Conservation (phyloP, 2,797 vertebrate genomes). For the Tragelaphus eurycerus region DNA sequence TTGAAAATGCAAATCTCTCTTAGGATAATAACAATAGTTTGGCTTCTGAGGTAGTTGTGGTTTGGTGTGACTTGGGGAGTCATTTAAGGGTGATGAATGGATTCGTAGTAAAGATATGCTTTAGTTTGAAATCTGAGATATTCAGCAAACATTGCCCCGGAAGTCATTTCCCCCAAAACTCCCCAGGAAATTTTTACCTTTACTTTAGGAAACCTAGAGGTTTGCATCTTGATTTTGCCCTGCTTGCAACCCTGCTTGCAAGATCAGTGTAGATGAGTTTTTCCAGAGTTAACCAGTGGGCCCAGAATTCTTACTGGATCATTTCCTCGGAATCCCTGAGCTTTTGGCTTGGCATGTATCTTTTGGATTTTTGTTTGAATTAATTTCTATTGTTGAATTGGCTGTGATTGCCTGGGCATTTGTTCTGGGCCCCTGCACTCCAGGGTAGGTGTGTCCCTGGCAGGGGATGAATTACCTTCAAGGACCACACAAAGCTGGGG, state of each 20-base stretch:
- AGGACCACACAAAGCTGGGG: neutral
- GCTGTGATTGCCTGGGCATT: neutral
- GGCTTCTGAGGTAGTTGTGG: neutral
- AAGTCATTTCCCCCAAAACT: conserved; percentile 64
- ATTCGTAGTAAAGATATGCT: neutral
- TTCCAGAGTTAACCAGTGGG: neutral
- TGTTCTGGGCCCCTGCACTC: neutral
- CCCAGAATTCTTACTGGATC: neutral
- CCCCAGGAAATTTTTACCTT: conserved; percentile 36
- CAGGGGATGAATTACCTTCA: too few relatives aligned
- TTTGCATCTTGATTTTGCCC: neutral
- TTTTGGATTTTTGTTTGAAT: neutral
- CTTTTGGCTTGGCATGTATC: neutral
- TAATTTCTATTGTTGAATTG: neutral
- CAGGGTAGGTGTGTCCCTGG: neutral
- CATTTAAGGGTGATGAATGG: conserved; percentile 4
- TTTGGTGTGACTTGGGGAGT: conserved; percentile 6
- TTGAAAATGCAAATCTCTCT: conserved; percentile 11
- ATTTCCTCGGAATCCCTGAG: neutral
- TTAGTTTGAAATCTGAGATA: conserved; percentile 51
- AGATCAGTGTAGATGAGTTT: neutral
- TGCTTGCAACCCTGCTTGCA: neutral
- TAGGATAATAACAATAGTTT: neutral
- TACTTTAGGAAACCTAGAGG: neutral
- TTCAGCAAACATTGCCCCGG: neutral